These are phyloP conservation scores for Drosophila vallismaia DNA, from an alignment of 2,888 invertebrate species.

Conservation along the genomic window DNA sequence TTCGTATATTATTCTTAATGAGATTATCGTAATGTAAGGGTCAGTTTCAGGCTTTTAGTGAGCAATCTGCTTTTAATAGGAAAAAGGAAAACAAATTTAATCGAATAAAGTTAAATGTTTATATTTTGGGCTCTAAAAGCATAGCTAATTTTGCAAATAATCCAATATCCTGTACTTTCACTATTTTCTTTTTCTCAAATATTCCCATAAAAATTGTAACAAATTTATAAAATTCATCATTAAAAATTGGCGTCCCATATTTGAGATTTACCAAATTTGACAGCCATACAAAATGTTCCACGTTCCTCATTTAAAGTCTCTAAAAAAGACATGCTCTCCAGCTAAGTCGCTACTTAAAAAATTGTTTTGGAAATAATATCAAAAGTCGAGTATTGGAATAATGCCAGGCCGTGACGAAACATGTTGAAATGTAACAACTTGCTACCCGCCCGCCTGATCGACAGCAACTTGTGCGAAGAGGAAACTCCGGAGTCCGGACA, in stretches of 20 bases:
- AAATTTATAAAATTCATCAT: conserved; percentile 39
- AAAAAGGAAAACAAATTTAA: not conserved
- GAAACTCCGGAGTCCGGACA: conserved; percentile 51
- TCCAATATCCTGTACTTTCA: conserved; percentile 2
- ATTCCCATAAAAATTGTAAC: conserved; percentile 10
- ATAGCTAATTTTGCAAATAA: not conserved
- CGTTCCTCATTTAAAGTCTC: conserved; percentile 1
- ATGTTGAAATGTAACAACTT: conserved; percentile 63
- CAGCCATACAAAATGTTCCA: conserved; percentile 58
- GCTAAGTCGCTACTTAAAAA: conserved; percentile 49
- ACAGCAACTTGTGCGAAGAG: conserved; percentile 74
- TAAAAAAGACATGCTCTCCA: conserved; percentile 37
- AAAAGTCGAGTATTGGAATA: conserved; percentile 53
- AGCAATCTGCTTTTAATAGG: not conserved
- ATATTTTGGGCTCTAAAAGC: not conserved
- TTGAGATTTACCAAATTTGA: conserved; percentile 57
- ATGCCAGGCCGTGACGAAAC: conserved; percentile 71
- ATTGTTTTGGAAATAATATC: conserved; percentile 18
- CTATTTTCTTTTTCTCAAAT: not conserved
- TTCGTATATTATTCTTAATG: conserved; percentile 28
- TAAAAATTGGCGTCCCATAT: conserved; percentile 3
- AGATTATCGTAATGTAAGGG: conserved; percentile 11
- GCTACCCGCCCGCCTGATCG: conserved; percentile 61
- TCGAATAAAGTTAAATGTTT: not conserved
- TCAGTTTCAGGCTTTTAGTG: conserved; percentile 26